phyloP scores from a whole-genome alignment of 1,140 invertebrate genomes.

The Gonatopus flavifemur region DNA sequence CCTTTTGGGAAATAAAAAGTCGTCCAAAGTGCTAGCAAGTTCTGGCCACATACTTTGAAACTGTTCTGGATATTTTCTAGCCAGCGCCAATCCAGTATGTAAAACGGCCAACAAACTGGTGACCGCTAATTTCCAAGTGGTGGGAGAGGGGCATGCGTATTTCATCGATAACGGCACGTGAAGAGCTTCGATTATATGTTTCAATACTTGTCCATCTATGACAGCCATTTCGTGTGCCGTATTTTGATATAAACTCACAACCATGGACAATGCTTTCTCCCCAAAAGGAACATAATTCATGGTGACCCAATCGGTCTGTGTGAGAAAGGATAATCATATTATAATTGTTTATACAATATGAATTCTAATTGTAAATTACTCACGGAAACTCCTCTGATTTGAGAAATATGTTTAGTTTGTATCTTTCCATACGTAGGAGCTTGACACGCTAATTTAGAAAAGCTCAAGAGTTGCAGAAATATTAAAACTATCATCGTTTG shows the following conservation, averaged over 20 bases:
- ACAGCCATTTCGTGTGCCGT: constrained; percentile 75
- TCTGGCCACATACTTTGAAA: constrained; percentile 81
- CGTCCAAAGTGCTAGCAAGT: constrained; percentile 82
- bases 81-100: constrained; percentile 82
- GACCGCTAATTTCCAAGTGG: constrained; percentile 85
- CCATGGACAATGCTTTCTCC: constrained; percentile 79
- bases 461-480: constrained; percentile 77
- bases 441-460: constrained; percentile 73
- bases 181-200: constrained; percentile 76
- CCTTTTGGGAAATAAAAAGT: constrained; percentile 86
- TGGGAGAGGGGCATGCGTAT: constrained; percentile 79
- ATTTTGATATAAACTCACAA: constrained; percentile 79
- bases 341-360: constrained; percentile 1
- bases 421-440: constrained; percentile 68
- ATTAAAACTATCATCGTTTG: constrained; percentile 75
- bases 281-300: constrained; percentile 89
- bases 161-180: constrained; percentile 78
- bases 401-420: constrained; percentile 58
- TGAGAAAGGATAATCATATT: constrained; percentile 29
- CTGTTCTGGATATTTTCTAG: constrained; percentile 72
- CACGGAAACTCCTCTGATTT: constrained; percentile 53
- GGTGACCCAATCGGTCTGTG: constrained; percentile 73
- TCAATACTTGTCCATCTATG: constrained; percentile 74
- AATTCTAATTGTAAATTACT: constrained; percentile 19
- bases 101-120: constrained; percentile 79